Evolutionary conservation across 2,797 vertebrate species (phyloP).

Genomic region (Sternarchorhynchus goeldii): DNA sequence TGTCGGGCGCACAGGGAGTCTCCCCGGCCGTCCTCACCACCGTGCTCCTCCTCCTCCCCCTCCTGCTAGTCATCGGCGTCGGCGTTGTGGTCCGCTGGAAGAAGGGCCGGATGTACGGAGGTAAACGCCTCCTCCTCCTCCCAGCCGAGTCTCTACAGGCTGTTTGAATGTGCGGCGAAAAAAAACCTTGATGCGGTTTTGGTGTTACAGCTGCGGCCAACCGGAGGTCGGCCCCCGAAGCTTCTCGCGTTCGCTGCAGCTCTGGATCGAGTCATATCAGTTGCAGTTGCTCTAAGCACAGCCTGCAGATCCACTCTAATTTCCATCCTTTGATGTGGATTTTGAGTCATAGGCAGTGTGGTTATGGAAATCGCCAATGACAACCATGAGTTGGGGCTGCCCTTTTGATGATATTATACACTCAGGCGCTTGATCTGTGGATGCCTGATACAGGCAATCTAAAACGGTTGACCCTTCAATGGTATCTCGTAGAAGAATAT

Average conservation of each 20-base stretch:
- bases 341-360: not conserved
- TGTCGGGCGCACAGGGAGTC: slow-evolving; percentile 63
- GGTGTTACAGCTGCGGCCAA: not conserved
- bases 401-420: too few species aligned
- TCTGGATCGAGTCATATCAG: not conserved
- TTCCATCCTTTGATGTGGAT: not conserved
- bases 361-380: not conserved
- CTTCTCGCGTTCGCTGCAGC: not conserved
- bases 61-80: slow-evolving; percentile 82
- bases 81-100: slow-evolving; percentile 89
- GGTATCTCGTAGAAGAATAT: not conserved
- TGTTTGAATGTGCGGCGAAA: too few species aligned
- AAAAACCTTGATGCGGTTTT: too few species aligned
- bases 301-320: not conserved
- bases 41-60: slow-evolving; percentile 83
- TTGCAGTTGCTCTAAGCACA: not conserved
- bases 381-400: too few species aligned
- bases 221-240: not conserved
- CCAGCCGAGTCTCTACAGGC: not conserved
- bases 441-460: too few species aligned
- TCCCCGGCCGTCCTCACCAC: slow-evolving; percentile 86
- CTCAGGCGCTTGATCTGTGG: too few species aligned
- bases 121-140: slow-evolving; percentile 54
- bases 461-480: too few species aligned
- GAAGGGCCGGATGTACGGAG: slow-evolving; percentile 83